A percentile compares a stretch with the other conserved stretches of the same genome.
Evolutionary conservation across 2,113 vertebrate genomes (phyloP).

Genomic region (Dipodomys stephensi): DNA sequence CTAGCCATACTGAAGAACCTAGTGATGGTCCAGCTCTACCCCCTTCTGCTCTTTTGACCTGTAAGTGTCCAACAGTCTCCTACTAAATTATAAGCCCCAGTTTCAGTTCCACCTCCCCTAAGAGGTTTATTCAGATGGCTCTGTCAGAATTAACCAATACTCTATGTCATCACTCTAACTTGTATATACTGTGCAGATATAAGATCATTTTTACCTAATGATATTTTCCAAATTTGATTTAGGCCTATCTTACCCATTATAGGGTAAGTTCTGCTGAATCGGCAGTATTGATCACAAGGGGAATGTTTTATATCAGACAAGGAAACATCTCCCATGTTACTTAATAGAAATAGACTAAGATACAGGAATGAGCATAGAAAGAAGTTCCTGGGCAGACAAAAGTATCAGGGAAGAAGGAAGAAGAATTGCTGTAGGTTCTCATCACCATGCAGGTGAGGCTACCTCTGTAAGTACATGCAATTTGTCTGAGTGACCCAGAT

Average conservation of each 20-base stretch:
- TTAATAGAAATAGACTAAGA: conserved; percentile 18
- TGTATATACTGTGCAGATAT: background rate
- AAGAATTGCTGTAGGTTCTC: background rate
- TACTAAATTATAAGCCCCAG: background rate
- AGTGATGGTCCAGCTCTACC: background rate
- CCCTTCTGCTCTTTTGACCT: background rate
- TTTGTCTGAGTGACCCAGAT: background rate
- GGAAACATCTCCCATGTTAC: background rate
- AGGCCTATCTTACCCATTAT: background rate
- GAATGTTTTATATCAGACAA: conserved; percentile 36
- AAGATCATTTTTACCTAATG: background rate
- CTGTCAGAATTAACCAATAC: background rate
- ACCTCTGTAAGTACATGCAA: background rate
- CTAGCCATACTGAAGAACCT: background rate
- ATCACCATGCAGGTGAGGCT: background rate
- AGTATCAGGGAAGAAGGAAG: background rate
- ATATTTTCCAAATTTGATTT: conserved; percentile 31
- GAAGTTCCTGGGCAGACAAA: background rate
- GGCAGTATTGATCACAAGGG: background rate
- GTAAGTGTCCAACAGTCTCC: background rate
- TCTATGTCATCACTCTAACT: background rate
- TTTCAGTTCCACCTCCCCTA: background rate
- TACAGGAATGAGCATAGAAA: background rate
- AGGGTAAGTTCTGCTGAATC: background rate
- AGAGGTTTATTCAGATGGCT: background rate